Percentiles rank a stretch among this genome's conserved stretches.
Conservation (phyloP, 1,140 invertebrate genomes). For the Drosophila dunni region DNA sequence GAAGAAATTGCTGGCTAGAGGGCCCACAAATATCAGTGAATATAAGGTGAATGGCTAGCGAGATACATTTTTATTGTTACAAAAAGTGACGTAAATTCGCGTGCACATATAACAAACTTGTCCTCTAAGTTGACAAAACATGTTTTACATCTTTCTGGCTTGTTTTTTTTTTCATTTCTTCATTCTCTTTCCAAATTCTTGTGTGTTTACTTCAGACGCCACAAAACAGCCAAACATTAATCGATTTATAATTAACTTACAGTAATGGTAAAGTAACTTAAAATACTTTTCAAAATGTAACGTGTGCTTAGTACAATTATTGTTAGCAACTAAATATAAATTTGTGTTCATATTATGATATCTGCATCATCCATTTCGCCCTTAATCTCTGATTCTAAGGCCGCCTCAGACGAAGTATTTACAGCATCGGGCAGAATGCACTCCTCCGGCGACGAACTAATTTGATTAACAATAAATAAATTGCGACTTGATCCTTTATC, state of each 20-base stretch:
- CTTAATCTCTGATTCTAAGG: slow-evolving; percentile 54
- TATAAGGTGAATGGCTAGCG: not conserved
- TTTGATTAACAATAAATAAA: slow-evolving; percentile 57
- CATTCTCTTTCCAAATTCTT: not conserved
- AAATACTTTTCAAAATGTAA: slow-evolving; percentile 52
- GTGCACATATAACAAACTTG: slow-evolving; percentile 8
- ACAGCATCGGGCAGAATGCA: slow-evolving; percentile 61
- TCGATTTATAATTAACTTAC: slow-evolving; percentile 32
- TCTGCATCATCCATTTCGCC: slow-evolving; percentile 64
- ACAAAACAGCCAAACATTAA: not conserved
- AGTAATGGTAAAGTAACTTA: slow-evolving; percentile 67
- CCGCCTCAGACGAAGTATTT: not conserved
- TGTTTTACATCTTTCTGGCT: slow-evolving; percentile 16
- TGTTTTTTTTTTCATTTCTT: not conserved
- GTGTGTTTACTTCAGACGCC: not conserved
- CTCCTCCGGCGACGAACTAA: slow-evolving; percentile 48
- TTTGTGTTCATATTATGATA: slow-evolving; percentile 31
- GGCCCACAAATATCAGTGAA: not conserved
- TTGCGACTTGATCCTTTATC: slow-evolving; percentile 25
- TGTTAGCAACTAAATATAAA: not conserved
- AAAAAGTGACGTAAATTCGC: slow-evolving; percentile 1
- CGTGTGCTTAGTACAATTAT: not conserved
- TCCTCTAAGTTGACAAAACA: slow-evolving; percentile 7
- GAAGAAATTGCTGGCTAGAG: not conserved
- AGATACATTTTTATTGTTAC: slow-evolving; percentile 16